Evolutionary conservation across 2,797 vertebrate genomes (phyloP).

Genomic region (Apodemus agrarius): DNA sequence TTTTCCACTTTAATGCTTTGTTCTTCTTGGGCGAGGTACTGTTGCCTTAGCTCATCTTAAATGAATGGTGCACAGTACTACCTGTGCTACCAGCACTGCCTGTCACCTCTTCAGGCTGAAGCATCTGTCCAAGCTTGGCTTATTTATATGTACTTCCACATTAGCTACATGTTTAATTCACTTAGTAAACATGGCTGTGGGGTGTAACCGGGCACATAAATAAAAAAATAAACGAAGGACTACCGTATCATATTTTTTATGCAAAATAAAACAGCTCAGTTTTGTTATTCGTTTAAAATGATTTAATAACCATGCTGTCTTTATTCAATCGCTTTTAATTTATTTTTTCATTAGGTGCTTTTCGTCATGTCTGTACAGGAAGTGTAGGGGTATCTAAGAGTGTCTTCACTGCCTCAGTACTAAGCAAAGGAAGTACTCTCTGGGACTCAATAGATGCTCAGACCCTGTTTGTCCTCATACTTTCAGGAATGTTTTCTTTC

Average conservation of each 20-base stretch:
- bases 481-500: neutral
- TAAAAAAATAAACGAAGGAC: conserved; percentile 49
- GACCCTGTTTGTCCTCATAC: conserved; percentile 2
- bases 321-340: neutral
- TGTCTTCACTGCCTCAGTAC: neutral
- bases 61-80: no score
- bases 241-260: neutral
- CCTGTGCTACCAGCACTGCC: no score
- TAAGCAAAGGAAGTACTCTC: neutral
- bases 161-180: neutral
- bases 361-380: neutral
- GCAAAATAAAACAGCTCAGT: neutral
- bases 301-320: neutral
- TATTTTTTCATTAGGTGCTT: neutral
- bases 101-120: neutral
- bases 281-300: neutral
- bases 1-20: conserved; percentile 60
- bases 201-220: neutral
- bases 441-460: neutral
- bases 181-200: neutral
- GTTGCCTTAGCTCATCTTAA: conserved; percentile 25
- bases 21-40: neutral
- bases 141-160: neutral
- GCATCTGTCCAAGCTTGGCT: neutral
- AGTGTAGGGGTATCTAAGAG: neutral